Evolutionary conservation across 2,797 vertebrate species (phyloP), one percentile per base, ranked within the genome.

Genomic region (Hybognathus amarus): DNA sequence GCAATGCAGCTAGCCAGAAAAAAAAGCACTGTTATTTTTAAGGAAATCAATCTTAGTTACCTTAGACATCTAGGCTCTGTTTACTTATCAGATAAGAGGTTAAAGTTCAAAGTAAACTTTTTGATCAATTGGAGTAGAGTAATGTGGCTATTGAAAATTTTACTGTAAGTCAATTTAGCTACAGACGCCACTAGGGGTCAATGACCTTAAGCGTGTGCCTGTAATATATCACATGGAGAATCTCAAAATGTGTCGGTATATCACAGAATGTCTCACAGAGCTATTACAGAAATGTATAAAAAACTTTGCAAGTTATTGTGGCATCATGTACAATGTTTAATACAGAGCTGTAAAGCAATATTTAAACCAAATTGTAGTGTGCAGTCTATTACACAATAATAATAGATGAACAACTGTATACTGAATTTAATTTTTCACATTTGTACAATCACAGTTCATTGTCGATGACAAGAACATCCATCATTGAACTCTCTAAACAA

Each of bases 41-140:
- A 75, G 64, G 50, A 68, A 83, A 86, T 87, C 85, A 86, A 86
- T 88, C 15, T 12, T 68, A 52, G 71, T 82, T 83, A 71, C 38
- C 38, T 83, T 63, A 63, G 83, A 77, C 36, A 78, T 80, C 33
- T 79, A 71, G 71, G 75, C 74, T 76, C 76, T 85, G 83, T 85
- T 85, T 83, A 68, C 79, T 80, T 79, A 15, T 85, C 70, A 80
- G 68, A 66, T 68, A 33, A 45, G 11, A 84, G 78, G 83, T 87
- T 79, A 89, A 89, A 87, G 88, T 77, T 84, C 79, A 82, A 69
- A 54, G 73, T 73, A 52, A 73, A 63, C 54, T 71, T 36, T 61
- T 69, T 47, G 2, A 77, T 42, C 22, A 81, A 52, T 80, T 30
- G 52, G 8, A 68, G 30, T 42, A 76, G 20, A 68, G 47, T 33